Conservation (phyloP, 2,113 vertebrate species). For the Hepsetus odoe region DNA sequence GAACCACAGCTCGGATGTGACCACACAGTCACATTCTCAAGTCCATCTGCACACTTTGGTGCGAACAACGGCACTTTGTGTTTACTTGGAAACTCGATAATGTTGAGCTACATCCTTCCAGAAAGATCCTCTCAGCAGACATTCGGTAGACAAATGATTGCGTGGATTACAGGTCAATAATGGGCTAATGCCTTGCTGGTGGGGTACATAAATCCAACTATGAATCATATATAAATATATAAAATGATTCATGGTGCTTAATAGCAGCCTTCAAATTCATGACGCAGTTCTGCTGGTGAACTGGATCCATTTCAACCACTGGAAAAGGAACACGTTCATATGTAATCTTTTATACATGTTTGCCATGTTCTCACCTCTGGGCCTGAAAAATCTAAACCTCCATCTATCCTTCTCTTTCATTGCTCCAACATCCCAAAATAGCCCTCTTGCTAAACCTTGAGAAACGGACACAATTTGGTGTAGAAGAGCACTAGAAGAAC, state of each 20-base stretch:
- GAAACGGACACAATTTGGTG: constrained; percentile 28
- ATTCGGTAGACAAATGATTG: not conserved
- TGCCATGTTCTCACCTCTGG: too few species aligned
- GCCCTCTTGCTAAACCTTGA: constrained; percentile 25
- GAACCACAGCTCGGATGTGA: not conserved
- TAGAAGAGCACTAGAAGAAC: constrained; percentile 26
- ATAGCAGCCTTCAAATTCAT: too few species aligned
- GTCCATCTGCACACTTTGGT: not conserved
- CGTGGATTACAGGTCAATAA: not conserved
- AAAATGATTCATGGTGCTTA: too few species aligned
- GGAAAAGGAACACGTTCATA: too few species aligned
- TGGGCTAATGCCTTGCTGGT: not conserved
- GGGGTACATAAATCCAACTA: not conserved
- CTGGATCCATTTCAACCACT: too few species aligned
- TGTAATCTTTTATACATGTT: too few species aligned
- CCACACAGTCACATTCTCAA: not conserved
- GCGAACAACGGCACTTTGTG: not conserved
- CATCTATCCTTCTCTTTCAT: not conserved
- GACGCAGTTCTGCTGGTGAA: too few species aligned
- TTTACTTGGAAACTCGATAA: too few species aligned
- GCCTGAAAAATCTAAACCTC: not conserved
- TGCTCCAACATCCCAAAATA: constrained; percentile 9
- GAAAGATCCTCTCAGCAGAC: not conserved
- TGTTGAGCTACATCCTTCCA: too few species aligned
- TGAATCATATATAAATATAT: too few species aligned